Evolutionary conservation across 2,113 vertebrate species (phyloP).

Genomic region (Typhlomys cinereus): DNA sequence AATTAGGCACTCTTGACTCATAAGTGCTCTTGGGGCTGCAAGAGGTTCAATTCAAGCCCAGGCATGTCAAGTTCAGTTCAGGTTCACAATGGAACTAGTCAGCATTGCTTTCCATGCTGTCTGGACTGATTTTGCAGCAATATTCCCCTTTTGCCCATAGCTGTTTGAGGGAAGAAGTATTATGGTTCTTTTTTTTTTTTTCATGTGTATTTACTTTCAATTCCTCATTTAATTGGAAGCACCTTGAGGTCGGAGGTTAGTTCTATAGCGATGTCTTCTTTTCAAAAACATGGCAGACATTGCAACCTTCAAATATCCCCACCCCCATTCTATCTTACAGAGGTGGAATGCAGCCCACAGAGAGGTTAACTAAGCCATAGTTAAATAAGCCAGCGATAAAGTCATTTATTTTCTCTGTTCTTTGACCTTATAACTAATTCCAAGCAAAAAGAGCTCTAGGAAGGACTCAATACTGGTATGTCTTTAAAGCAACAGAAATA

Average conservation of each 20-base stretch:
- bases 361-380: slow-evolving; percentile 1
- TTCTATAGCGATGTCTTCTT: slow-evolving; percentile 30
- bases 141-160: not conserved
- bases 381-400: slow-evolving; percentile 57
- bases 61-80: not conserved
- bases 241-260: slow-evolving; percentile 61
- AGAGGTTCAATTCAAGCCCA: not conserved
- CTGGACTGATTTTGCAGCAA: slow-evolving; percentile 35
- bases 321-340: not conserved
- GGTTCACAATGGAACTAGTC: not conserved
- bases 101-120: not conserved
- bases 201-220: slow-evolving; percentile 54
- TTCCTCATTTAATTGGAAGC: slow-evolving; percentile 67
- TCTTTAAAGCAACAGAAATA: slow-evolving; percentile 13
- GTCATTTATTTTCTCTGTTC: slow-evolving; percentile 48
- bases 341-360: not conserved
- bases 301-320: not conserved
- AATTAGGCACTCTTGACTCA: not conserved
- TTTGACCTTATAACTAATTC: slow-evolving; percentile 68
- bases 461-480: not conserved
- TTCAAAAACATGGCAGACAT: slow-evolving; percentile 20
- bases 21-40: fast-evolving
- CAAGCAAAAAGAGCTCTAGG: slow-evolving; percentile 24
- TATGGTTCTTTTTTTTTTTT: not conserved
- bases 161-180: not conserved